phyloP scores from a whole-genome alignment of 2,888 invertebrate species.

The Calameuta pallipes region DNA sequence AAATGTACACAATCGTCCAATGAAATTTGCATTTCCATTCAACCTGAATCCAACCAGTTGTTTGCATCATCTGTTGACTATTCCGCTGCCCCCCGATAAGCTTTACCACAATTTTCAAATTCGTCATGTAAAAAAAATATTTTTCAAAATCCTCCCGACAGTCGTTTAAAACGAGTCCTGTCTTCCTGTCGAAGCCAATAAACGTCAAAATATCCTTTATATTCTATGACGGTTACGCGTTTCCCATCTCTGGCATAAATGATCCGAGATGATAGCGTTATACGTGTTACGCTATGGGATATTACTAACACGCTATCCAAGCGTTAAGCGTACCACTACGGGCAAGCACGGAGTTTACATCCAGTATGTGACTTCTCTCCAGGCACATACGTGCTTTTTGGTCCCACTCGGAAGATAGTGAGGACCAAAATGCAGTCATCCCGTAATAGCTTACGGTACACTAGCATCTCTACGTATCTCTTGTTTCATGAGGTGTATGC shows the following conservation, averaged over 20 bases:
- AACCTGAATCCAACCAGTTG: background rate
- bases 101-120: background rate
- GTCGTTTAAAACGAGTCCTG: background rate
- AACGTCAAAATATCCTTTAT: background rate
- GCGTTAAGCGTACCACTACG: slow-evolving; percentile 27
- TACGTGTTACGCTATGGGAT: background rate
- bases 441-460: slow-evolving; percentile 39
- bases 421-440: slow-evolving; percentile 32
- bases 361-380: slow-evolving; percentile 1
- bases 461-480: slow-evolving; percentile 26
- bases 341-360: background rate
- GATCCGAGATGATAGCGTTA: background rate
- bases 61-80: background rate
- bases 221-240: background rate
- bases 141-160: background rate
- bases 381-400: slow-evolving; percentile 1
- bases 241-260: background rate
- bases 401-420: slow-evolving; percentile 8
- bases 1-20: slow-evolving; percentile 19
- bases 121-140: background rate
- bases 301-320: slow-evolving; percentile 28
- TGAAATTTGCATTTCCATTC: slow-evolving; percentile 31
- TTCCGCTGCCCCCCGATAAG: background rate
- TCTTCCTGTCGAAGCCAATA: background rate
- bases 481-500: slow-evolving; percentile 42